phyloP scores from a whole-genome alignment of 2,888 invertebrate species.

The Lamellibrachia satsuma region DNA sequence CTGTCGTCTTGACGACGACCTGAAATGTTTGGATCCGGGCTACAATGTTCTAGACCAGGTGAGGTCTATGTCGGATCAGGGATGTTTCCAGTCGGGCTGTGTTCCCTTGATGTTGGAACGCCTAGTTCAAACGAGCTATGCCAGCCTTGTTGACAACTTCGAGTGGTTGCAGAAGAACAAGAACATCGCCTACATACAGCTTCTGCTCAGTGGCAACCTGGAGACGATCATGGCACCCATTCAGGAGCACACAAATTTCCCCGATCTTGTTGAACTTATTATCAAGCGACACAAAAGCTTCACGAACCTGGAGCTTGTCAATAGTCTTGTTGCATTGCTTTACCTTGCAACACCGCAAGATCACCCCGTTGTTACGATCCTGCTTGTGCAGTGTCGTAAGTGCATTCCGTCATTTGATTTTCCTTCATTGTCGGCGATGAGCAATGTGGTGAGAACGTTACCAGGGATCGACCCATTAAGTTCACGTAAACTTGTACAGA shows the following conservation, averaged over 20 bases:
- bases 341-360: conserved; percentile 27
- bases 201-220: conserved; percentile 26
- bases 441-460: background rate
- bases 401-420: background rate
- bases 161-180: conserved; percentile 30
- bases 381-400: background rate
- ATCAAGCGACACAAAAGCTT: background rate
- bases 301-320: background rate
- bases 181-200: conserved; percentile 35
- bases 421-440: background rate
- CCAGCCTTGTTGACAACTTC: background rate
- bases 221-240: conserved; percentile 23
- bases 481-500: background rate
- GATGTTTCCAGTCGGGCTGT: background rate
- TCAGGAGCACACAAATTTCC: conserved; percentile 30
- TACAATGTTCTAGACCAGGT: background rate
- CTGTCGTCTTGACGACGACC: background rate
- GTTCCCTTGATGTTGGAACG: background rate
- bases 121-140: background rate
- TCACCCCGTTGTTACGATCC: background rate
- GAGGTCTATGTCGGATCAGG: background rate
- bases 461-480: conserved; percentile 22
- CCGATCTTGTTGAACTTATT: background rate
- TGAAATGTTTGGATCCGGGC: background rate
- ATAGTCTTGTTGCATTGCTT: conserved; percentile 14